Evolutionary conservation across 1,140 invertebrate genomes (phyloP).

Genomic region (Meteorus sp.): DNA sequence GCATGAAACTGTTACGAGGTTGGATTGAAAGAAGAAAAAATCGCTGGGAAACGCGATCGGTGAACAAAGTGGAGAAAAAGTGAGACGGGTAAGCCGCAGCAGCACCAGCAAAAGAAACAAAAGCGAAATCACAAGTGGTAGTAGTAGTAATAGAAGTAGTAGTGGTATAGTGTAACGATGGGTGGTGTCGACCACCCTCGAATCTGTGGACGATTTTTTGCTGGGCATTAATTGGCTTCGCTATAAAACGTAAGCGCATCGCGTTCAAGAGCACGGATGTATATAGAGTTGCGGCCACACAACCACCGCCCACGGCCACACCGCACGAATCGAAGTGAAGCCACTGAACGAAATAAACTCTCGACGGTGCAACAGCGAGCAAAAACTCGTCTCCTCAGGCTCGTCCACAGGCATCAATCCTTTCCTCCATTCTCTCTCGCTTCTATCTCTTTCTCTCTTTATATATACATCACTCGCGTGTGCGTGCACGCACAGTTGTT

Average conservation of each 20-base stretch:
- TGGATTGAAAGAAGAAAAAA: constrained; percentile 7
- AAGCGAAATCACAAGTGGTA: neutral
- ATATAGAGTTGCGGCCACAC: constrained; percentile 20
- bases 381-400: constrained; percentile 49
- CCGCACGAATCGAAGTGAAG: constrained; percentile 26
- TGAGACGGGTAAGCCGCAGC: neutral
- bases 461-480: constrained; percentile 9
- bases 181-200: constrained; percentile 47
- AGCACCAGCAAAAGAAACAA: neutral
- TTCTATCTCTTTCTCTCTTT: too few species aligned
- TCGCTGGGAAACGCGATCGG: constrained; percentile 2
- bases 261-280: constrained; percentile 1
- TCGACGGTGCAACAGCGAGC: constrained; percentile 27
- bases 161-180: constrained; percentile 16
- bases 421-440: constrained; percentile 18
- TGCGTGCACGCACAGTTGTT: neutral
- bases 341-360: constrained; percentile 39
- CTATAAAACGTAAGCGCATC: constrained; percentile 42
- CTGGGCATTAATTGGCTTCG: constrained; percentile 45
- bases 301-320: constrained; percentile 29
- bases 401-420: constrained; percentile 36
- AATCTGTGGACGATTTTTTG: constrained; percentile 41
- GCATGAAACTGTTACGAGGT: constrained; percentile 13
- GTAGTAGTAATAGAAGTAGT: neutral
- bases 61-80: constrained; percentile 2